Evolutionary conservation across 2,797 vertebrate species (phyloP).

Genomic region (Brachymystax lenok): DNA sequence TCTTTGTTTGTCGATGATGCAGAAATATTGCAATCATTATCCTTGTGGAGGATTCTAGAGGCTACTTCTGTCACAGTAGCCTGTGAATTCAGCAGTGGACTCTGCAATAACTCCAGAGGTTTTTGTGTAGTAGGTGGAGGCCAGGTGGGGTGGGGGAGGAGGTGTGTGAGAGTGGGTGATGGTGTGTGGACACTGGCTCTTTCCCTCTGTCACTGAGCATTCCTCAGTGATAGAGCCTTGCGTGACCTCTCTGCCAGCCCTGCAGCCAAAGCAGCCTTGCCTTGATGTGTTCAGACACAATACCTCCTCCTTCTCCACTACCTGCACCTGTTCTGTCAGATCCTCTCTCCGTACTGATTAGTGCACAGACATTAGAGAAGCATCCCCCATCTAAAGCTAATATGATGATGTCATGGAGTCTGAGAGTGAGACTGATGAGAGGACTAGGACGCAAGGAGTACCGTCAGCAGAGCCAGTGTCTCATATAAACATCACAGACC

Average conservation of each 20-base stretch:
- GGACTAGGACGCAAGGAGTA: neutral
- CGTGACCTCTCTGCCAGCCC: constrained; percentile 57
- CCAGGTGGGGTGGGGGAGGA: neutral
- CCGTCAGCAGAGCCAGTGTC: constrained; percentile 11
- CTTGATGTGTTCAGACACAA: constrained; percentile 27
- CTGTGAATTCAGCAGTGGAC: neutral
- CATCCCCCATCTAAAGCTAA: neutral
- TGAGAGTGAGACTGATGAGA: constrained; percentile 29
- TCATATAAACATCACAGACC: constrained; percentile 35
- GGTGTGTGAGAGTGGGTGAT: neutral
- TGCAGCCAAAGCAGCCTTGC: neutral
- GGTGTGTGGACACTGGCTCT: constrained; percentile 51
- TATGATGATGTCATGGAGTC: constrained; percentile 22
- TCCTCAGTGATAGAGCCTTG: constrained; percentile 57
- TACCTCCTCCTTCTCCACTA: constrained; percentile 46
- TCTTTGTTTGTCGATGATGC: neutral
- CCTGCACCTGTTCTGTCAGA: constrained; percentile 51
- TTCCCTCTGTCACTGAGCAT: constrained; percentile 62
- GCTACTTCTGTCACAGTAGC: neutral
- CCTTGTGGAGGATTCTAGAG: neutral
- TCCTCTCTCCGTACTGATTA: constrained; percentile 60
- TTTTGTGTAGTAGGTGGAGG: neutral
- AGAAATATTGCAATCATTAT: neutral
- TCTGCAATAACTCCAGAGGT: neutral
- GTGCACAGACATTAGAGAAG: constrained; percentile 37